Base-by-base conservation (phyloP, 2,113 vertebrate genomes). In the Aphyosemion australe region DNA sequence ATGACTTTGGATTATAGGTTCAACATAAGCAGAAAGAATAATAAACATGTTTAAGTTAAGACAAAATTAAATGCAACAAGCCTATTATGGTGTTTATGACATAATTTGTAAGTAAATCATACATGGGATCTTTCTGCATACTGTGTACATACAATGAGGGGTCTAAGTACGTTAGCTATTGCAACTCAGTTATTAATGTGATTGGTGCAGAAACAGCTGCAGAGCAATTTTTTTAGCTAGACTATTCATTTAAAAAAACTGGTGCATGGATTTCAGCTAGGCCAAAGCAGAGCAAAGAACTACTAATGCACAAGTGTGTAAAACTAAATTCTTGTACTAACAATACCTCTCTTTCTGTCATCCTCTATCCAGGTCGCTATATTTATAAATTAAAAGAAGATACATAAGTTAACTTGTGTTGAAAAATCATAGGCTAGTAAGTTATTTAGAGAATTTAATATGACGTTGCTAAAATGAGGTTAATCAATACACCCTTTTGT, bases 291-390 rank as follows among this genome's bases (percentile, higher is more conserved):
- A 71, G 68, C 52, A 73, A 41, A 77, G 52, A 80, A 34, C 76
- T 87, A 92, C 92, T 85, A 84, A 61, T 63, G 51, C 80, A 79
- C 50, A 56, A 76, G 60, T 74, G 56, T 67, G 68, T 60, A n/a
- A 11, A 26, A 52, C 32, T 50, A 34, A 47, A 66, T 2, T 57
- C 51, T 79, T 61, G 63, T 34, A 52, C 51, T 60, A 83, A 87
- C 97, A 99, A 88, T 97, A 99, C 96, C 97, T 97, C 94, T 93
- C 94, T 84, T 95, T 93, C 95, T 95, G 95, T 98, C 96, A 90
- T 93, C 91, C 91, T 97, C 95, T 96, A 93, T 95, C 96, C 97
- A 99, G 93, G 92, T 95, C 93, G 95, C 92, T 96, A 95, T 85
- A 69, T 74, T 83, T 41, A 54, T 69, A 13, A 67, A 66, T 71